Evolutionary conservation across 2,888 invertebrate species (phyloP), one percentile per base, ranked within the genome.

Genomic region (Junonia oenone): DNA sequence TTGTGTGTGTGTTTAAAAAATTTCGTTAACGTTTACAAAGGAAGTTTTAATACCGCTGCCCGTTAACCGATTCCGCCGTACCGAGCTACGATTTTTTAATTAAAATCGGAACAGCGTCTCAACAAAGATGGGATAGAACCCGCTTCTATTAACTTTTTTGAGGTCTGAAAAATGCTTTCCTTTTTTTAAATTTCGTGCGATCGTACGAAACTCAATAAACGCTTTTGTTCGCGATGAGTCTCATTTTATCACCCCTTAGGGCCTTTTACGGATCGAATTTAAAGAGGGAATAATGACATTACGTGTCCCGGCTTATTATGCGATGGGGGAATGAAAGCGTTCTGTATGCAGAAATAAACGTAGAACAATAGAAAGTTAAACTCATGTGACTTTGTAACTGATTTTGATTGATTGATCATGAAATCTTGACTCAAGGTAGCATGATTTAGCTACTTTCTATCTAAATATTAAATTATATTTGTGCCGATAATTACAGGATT

Each of bases 181-280:
- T 55, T 49, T 57, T 54, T 61, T 57, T 49, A 35, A 53, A 59
- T 58, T 59, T 56, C 72, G 71, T 66, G 65, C 78, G 79, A 81
- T 79, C 74, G 71, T 71, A 68, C 68, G 64, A 67, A 77, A 79
- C 73, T 78, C 76, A 78, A 81, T 80, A 81, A 81, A 76, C 78
- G 74, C 77, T 79, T 79, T 82, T 78, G 75, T 78, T 68, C 68
- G 66, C 73, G 70, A 71, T 72, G 75, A 76, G 71, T 71, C 74
- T 73, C 74, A 71, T 71, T 80, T 75, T 78, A 76, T 77, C 76
- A 75, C 73, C 69, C 70, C 71, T 65, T 70, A 71, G 67, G 68
- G 66, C 63, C 66, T 65, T 71, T 72, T 70, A 66, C 63, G 72
- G 68, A 71, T 69, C 68, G 69, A 72, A 71, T 77, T 80, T 79